Evolutionary conservation across 2,797 vertebrate species (phyloP).

Genomic region (Semaprochilodus insignis): DNA sequence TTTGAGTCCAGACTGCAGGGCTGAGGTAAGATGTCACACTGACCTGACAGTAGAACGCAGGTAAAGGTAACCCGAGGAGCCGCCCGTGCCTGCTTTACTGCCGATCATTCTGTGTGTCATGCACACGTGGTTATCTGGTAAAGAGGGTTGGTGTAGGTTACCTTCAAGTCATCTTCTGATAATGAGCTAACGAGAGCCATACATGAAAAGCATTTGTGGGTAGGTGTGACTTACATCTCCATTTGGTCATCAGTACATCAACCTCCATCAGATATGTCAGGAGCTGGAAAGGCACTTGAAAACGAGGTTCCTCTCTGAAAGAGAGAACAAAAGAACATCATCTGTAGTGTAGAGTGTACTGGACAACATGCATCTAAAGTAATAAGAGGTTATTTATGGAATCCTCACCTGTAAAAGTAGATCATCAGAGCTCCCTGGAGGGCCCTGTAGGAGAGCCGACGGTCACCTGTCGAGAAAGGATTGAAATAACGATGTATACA

Average conservation of each 20-base stretch:
- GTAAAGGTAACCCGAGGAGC: slow-evolving; percentile 96
- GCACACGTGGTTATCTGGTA: slow-evolving; percentile 94
- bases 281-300: slow-evolving; percentile 97
- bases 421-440: slow-evolving; percentile 97
- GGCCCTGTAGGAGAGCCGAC: slow-evolving; percentile 92
- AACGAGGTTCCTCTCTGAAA: slow-evolving; percentile 92
- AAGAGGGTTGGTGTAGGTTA: slow-evolving; percentile 24
- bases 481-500: background rate
- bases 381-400: background rate
- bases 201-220: slow-evolving; percentile 72
- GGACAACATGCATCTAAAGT: background rate
- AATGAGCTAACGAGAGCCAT: background rate
- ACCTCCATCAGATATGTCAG: slow-evolving; percentile 95
- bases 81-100: slow-evolving; percentile 92
- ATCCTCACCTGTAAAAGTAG: slow-evolving; percentile 92
- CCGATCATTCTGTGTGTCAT: slow-evolving; percentile 98
- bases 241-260: slow-evolving; percentile 95
- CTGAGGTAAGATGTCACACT: slow-evolving; percentile 11
- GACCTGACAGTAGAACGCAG: slow-evolving; percentile 97
- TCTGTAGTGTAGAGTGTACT: background rate
- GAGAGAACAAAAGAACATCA: background rate
- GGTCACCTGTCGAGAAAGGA: slow-evolving; percentile 81
- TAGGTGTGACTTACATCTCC: slow-evolving; percentile 89
- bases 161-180: background rate
- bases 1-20: background rate